Base-by-base conservation (phyloP, 2,797 vertebrate genomes). In the Melanogrammus aeglefinus region DNA sequence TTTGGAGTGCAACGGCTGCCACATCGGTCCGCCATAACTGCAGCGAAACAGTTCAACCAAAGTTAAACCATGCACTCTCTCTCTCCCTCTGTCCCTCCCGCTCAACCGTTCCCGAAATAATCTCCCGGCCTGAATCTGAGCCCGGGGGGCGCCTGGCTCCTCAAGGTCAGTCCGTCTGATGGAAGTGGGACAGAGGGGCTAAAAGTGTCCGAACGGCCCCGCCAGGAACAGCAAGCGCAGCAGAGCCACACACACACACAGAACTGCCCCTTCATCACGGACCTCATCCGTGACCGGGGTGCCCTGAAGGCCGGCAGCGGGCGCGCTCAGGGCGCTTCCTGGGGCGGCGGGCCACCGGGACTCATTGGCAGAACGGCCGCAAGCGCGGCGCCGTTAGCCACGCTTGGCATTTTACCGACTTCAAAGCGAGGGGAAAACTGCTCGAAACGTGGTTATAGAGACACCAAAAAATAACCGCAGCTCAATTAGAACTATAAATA, bases 61-160 rank as follows among this genome's bases (percentile, higher is more conserved):
- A 63, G 57, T n/a, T 63, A 5, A 63, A 63, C n/a, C n/a, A 21
- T 24, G 57, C 57, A 63, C 57, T 24, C 57, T 78, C 77, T 24
- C n/a, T 78, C 77, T 9, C 57, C 76, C 80, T 79, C 73, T 0
- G 47, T 57, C 75, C 84, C 79, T 91, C 89, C 82, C 85, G 73
- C 76, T 51, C 87, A 86, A 91, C 86, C 80, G 84, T 85, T 91
- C 91, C 91, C 87, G 88, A 93, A 94, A 93, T 94, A 92, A 92
- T 90, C 88, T 92, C 24, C 82, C 13, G 92, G 77, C 91, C 94
- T 88, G 82, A 88, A 93, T 92, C 81, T 13, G 79, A 84, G 84
- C 87, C 91, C 90, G 88, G 81, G 81, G 39, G 84, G 81, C 84
- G 81, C 83, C 75, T 79, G 66, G 82, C 82, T 85, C 80, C 80